Evolutionary conservation across 1,140 invertebrate species (phyloP), one percentile per base, ranked within the genome.

Genomic region (Dreissena polymorpha): DNA sequence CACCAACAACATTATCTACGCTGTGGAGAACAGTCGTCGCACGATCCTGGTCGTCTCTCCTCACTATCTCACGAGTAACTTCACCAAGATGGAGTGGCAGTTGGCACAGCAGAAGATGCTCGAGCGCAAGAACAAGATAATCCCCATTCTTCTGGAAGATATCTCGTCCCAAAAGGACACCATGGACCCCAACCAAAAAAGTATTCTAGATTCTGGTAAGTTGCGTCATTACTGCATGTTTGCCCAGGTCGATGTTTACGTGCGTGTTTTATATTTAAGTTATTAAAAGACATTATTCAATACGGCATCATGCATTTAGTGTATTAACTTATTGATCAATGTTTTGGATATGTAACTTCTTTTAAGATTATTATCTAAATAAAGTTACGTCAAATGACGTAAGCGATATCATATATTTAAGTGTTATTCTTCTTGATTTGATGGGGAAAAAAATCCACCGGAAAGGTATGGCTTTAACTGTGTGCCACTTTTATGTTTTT

Each of bases 11-110:
- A 91, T 91, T 16, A 84, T 90, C 3, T 27, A 82, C 13, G 89
- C 88, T 12, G 78, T 91, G n/a, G 83, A 90, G 50, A 83, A 87
- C 12, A 89, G 88, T 49, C 55, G 89, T 16, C 27, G 90, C n/a
- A 90, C 89, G 10, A 90, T 91, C 18, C 69, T 91, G 27, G 55
- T 91, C 5, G 23, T 91, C 5, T 85, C 89, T 2, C 85, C 85
- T 6, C 65, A 86, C 23, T 91, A 88, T 69, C 57, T 90, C 10
- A 68, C 85, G 12, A 90, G 86, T 39, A 89, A 91, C 63, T 91
- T 86, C 70, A 88, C 85, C n/a, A 86, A 84, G 57, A 88, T 90
- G 63, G 90, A 91, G 84, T 91, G 86, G 67, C 87, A 90, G 71
- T 79, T 85, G 14, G 90, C 90, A 10, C 89, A 88, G 68, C 83